Evolutionary conservation across 2,888 invertebrate species (phyloP).

Genomic region (Nemurella pictetii): DNA sequence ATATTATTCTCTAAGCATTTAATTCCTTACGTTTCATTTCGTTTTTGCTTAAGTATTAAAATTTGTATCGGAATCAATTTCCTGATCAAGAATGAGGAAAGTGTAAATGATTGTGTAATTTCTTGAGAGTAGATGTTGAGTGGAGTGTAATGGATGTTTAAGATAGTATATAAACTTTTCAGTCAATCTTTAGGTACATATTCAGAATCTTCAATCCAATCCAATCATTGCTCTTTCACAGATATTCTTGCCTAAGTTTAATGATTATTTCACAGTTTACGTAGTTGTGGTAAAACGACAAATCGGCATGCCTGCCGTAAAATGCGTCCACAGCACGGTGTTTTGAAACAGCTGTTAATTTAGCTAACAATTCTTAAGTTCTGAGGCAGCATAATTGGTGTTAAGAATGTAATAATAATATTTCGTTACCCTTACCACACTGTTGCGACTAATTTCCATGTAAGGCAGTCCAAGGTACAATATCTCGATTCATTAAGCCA

Average conservation of each 20-base stretch:
- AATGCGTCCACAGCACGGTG: no score
- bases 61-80: background rate
- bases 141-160: background rate
- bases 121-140: background rate
- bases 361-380: no score
- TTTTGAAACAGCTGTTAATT: no score
- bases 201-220: background rate
- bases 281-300: no score
- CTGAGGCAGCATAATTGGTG: background rate
- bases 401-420: background rate
- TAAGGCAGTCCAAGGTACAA: constrained; percentile 15
- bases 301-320: no score
- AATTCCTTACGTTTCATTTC: no score
- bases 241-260: no score
- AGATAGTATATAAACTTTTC: no score
- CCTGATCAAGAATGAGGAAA: background rate
- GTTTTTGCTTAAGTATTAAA: no score
- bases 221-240: no score
- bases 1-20: background rate
- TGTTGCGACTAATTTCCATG: background rate
- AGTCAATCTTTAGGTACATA: no score
- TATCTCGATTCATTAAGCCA: background rate
- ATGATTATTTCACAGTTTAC: no score
- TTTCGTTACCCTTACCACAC: background rate
- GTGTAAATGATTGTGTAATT: background rate